phyloP scores from a whole-genome alignment of 2,113 vertebrate genomes.

The Emberiza fucata region DNA sequence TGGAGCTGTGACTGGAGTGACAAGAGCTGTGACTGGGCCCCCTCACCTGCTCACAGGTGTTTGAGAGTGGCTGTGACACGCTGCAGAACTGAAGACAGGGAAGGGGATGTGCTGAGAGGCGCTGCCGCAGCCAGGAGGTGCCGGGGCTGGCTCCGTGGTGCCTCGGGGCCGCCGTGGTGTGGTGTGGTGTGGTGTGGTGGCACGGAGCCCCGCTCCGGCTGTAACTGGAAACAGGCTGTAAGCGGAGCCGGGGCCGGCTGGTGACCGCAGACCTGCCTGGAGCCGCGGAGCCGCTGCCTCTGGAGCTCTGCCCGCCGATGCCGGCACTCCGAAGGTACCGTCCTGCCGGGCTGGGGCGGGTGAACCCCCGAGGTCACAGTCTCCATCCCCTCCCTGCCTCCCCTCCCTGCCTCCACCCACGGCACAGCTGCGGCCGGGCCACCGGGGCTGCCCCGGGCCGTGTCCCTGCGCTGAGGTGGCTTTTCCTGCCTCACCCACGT shows the following conservation, averaged over 20 bases:
- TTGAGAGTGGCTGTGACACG: fast-evolving
- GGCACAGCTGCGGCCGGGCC: fast-evolving
- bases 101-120: neutral
- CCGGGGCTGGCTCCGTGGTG: neutral
- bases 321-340: neutral
- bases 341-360: neutral
- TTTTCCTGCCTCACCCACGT: neutral
- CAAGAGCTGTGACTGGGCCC: neutral
- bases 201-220: neutral
- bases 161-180: neutral
- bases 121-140: neutral
- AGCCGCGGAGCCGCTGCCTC: neutral
- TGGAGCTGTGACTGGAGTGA: neutral
- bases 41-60: neutral
- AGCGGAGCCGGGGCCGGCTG: neutral
- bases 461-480: neutral
- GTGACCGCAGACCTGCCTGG: neutral
- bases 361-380: fast-evolving
- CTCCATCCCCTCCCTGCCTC: neutral
- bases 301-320: neutral
- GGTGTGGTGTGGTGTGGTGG: neutral
- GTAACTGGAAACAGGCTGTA: conserved; percentile 38
- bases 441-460: neutral
- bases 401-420: neutral
- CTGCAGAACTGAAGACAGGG: neutral